A percentile compares a stretch with the other conserved stretches of the same genome.
Conservation (phyloP, 2,113 vertebrate genomes). For the Genyomyrus donnyi region DNA sequence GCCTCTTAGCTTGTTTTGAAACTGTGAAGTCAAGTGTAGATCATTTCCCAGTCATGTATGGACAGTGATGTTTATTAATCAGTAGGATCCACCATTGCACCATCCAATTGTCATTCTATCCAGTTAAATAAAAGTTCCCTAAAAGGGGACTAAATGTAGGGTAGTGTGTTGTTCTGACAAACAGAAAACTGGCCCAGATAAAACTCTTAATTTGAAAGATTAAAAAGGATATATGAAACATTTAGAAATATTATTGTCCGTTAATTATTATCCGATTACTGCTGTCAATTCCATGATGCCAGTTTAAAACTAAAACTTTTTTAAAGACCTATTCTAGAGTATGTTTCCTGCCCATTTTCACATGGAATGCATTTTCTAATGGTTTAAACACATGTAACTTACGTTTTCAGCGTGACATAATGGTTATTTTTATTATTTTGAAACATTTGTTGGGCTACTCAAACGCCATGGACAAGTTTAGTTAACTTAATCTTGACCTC, state of each 20-base stretch:
- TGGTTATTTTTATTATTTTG: neutral
- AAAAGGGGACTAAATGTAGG: neutral
- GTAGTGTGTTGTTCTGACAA: neutral
- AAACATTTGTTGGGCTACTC: neutral
- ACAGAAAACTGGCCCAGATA: neutral
- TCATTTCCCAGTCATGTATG: neutral
- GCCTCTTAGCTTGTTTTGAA: neutral
- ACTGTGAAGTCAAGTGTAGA: neutral
- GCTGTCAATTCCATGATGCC: neutral
- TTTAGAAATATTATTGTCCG: neutral
- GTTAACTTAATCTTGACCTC: conserved; percentile 38
- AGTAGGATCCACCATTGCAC: neutral
- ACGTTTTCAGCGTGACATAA: neutral
- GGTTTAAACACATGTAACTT: neutral
- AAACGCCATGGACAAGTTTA: conserved; percentile 11
- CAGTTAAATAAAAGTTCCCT: neutral
- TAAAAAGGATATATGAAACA: neutral
- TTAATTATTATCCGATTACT: neutral
- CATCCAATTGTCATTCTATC: neutral
- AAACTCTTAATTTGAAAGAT: neutral
- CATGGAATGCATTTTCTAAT: conserved; percentile 11
- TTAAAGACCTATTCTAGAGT: neutral
- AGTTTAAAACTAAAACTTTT: neutral
- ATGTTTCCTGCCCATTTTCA: neutral
- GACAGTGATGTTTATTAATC: neutral